Conservation (phyloP, 2,888 invertebrate species). For the Cheilosia vulpina region DNA sequence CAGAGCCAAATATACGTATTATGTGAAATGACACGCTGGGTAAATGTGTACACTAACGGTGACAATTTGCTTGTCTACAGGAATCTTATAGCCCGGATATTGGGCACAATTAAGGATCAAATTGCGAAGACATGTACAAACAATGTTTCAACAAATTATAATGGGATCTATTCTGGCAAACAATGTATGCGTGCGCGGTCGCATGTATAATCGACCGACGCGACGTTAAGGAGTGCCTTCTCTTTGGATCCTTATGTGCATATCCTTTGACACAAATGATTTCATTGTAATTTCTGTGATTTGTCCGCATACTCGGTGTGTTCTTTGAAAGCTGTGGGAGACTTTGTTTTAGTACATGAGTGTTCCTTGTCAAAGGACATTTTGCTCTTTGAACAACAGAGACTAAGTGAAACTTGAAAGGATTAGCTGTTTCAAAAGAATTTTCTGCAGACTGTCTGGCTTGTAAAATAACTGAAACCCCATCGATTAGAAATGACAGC, state of each 20-base stretch:
- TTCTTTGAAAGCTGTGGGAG: conserved; percentile 21
- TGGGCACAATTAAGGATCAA: conserved; percentile 47
- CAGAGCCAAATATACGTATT: background rate
- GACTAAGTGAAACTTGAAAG: too few species aligned
- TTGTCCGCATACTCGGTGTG: background rate
- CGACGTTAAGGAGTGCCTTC: background rate
- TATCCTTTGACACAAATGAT: conserved; percentile 47
- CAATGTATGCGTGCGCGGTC: background rate
- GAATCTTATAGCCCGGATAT: conserved; percentile 43
- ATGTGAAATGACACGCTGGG: background rate
- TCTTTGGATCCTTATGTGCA: conserved; percentile 9
- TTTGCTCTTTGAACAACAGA: too few species aligned
- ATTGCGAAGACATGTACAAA: conserved; percentile 53
- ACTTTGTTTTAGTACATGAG: conserved; percentile 22
- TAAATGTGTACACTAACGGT: conserved; percentile 14
- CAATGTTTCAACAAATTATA: conserved; percentile 24
- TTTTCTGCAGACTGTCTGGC: too few species aligned
- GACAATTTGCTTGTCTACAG: conserved; percentile 44
- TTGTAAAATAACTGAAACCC: too few species aligned
- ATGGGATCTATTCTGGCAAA: conserved; percentile 10
- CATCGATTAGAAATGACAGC: too few species aligned
- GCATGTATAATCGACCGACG: background rate
- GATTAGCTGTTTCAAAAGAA: too few species aligned
- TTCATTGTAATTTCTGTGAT: conserved; percentile 29
- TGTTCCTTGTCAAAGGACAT: conserved; percentile 1